These are phyloP conservation scores for Tragopan temminckii DNA, from an alignment of 2,797 vertebrate species.

Conservation along the genomic window DNA sequence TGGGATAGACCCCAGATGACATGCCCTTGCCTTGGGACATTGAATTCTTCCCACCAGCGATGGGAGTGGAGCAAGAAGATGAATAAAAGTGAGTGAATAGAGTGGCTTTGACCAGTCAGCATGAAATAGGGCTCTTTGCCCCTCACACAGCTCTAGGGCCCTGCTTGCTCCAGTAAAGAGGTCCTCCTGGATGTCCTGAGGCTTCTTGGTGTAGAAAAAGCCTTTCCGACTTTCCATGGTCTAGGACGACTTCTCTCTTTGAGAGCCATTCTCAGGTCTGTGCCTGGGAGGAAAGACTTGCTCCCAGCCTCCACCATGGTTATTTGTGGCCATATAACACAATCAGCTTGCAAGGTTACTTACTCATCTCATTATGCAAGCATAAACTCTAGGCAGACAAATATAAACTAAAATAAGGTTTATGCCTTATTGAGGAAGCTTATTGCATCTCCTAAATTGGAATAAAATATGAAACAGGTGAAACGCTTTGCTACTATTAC, in stretches of 20 bases:
- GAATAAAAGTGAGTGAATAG: neutral
- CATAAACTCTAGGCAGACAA: slow-evolving; percentile 39
- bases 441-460: neutral
- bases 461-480: neutral
- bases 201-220: accelerated
- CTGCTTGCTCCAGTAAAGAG: neutral
- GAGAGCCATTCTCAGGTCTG: neutral
- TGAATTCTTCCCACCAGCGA: accelerated
- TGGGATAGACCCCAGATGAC: neutral
- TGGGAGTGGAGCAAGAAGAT: neutral
- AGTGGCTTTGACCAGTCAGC: too few relatives aligned
- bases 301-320: neutral
- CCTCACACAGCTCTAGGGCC: too few relatives aligned
- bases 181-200: neutral
- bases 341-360: slow-evolving; percentile 54
- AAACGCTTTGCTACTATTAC: accelerated
- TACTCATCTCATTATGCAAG: slow-evolving; percentile 63
- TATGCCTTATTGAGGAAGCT: slow-evolving; percentile 19
- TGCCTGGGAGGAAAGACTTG: neutral
- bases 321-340: slow-evolving; percentile 32
- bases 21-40: accelerated
- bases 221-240: neutral
- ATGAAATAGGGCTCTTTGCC: too few relatives aligned
- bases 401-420: slow-evolving; percentile 47
- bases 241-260: neutral